Percentiles rank a stretch among this genome's conserved stretches.
phyloP scores from a whole-genome alignment of 2,797 vertebrate genomes.

The Ctenosaura bakeri region DNA sequence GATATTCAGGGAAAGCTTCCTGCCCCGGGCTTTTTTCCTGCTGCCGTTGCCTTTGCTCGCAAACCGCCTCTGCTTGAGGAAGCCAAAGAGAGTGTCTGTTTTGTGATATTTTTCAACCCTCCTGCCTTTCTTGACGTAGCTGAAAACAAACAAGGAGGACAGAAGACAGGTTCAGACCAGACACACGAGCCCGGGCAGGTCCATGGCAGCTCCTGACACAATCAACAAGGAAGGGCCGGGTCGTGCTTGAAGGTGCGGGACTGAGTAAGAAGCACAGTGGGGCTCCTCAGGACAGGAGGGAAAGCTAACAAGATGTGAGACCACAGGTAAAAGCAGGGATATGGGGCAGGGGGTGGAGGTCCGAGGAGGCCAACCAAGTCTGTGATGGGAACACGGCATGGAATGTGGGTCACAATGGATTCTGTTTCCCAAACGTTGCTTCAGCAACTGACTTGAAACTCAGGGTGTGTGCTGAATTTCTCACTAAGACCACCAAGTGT shows the following conservation, averaged over 20 bases:
- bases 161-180: constrained; percentile 28
- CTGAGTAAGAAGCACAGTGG: background rate
- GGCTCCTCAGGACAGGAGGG: background rate
- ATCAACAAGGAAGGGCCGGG: constrained; percentile 28
- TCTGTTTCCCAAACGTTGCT: background rate
- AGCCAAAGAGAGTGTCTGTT: background rate
- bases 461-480: background rate
- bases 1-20: background rate
- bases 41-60: background rate
- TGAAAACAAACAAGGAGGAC: constrained; percentile 9
- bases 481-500: background rate
- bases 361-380: background rate
- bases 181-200: constrained; percentile 26
- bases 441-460: background rate
- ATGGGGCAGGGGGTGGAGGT: background rate
- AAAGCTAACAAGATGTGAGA: constrained; percentile 17
- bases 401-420: background rate
- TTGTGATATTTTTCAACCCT: background rate
- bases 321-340: constrained; percentile 28
- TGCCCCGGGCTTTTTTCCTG: background rate
- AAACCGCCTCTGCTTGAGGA: constrained; percentile 5
- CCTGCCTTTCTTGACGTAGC: background rate
- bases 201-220: constrained; percentile 14
- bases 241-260: background rate
- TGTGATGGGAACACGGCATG: background rate